These are phyloP conservation scores for Colossoma macropomum DNA, from an alignment of 2,113 vertebrate genomes.

Conservation along the genomic window DNA sequence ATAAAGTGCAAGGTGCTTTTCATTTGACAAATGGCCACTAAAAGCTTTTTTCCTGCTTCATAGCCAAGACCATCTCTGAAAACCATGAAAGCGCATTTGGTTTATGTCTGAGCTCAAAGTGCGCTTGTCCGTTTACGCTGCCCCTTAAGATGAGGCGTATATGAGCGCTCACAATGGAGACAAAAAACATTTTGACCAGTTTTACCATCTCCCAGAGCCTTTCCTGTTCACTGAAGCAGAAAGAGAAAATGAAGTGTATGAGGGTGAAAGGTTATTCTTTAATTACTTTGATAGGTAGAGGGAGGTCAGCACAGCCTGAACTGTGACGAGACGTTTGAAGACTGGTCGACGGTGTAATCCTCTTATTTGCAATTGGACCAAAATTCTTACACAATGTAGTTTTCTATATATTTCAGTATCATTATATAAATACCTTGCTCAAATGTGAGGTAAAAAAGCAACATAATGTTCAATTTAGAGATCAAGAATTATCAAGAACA, in stretches of 20 bases:
- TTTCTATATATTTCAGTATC: too few species aligned
- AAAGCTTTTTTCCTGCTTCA: slow-evolving; percentile 9
- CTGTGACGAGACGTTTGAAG: neutral
- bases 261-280: neutral
- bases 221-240: neutral
- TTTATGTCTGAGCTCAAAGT: neutral
- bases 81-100: neutral
- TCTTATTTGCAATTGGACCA: too few species aligned
- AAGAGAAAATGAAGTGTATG: neutral
- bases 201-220: neutral
- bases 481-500: too few species aligned
- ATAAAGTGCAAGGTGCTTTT: slow-evolving; percentile 29
- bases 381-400: too few species aligned
- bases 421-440: too few species aligned
- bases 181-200: neutral
- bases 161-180: neutral
- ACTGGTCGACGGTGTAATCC: neutral
- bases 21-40: slow-evolving; percentile 37
- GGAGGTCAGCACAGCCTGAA: neutral
- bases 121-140: neutral
- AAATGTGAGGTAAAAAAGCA: too few species aligned
- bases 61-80: slow-evolving; percentile 1
- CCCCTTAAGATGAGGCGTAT: neutral
- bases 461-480: too few species aligned
- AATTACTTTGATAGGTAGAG: neutral